Evolutionary conservation across 2,888 invertebrate species (phyloP).

Genomic region (Tricholauxania praeusta): DNA sequence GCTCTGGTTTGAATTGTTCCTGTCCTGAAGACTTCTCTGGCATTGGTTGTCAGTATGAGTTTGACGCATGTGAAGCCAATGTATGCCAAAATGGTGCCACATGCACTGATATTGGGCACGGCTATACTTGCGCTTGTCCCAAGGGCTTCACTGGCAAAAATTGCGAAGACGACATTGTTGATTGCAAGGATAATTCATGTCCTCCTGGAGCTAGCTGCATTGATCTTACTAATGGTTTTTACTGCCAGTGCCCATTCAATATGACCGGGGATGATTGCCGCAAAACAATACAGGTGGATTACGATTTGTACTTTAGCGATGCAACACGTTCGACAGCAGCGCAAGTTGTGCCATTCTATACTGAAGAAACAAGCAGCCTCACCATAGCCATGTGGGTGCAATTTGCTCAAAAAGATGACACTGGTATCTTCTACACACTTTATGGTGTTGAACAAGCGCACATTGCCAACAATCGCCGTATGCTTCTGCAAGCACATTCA

Average conservation of each 20-base stretch:
- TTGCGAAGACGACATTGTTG: slow-evolving; percentile 90
- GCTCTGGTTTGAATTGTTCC: slow-evolving; percentile 93
- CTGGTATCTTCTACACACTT: slow-evolving; percentile 93
- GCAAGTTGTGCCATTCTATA: slow-evolving; percentile 91
- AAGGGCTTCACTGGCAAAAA: slow-evolving; percentile 84
- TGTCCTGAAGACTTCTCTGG: slow-evolving; percentile 89
- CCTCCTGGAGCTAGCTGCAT: slow-evolving; percentile 94
- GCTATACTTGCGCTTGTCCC: slow-evolving; percentile 88
- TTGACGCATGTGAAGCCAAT: slow-evolving; percentile 89
- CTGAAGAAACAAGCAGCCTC: slow-evolving; percentile 80
- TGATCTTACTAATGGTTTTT: slow-evolving; percentile 89
- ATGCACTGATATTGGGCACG: slow-evolving; percentile 87
- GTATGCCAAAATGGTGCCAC: slow-evolving; percentile 95
- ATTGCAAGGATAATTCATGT: slow-evolving; percentile 94
- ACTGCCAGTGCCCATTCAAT: slow-evolving; percentile 97
- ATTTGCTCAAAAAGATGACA: slow-evolving; percentile 90
- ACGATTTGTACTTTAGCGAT: slow-evolving; percentile 96
- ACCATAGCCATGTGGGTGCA: slow-evolving; percentile 97
- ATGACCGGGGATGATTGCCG: slow-evolving; percentile 96
- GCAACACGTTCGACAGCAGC: slow-evolving; percentile 90
- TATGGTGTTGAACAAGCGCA: slow-evolving; percentile 89
- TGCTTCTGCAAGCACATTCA: slow-evolving; percentile 91
- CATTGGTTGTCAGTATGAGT: slow-evolving; percentile 93
- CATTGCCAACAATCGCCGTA: slow-evolving; percentile 80
- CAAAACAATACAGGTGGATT: slow-evolving; percentile 98